Percentiles rank a stretch among this genome's conserved stretches.
These are phyloP conservation scores for Patagioenas fasciata DNA, from an alignment of 2,113 vertebrate species.

Conservation along the genomic window DNA sequence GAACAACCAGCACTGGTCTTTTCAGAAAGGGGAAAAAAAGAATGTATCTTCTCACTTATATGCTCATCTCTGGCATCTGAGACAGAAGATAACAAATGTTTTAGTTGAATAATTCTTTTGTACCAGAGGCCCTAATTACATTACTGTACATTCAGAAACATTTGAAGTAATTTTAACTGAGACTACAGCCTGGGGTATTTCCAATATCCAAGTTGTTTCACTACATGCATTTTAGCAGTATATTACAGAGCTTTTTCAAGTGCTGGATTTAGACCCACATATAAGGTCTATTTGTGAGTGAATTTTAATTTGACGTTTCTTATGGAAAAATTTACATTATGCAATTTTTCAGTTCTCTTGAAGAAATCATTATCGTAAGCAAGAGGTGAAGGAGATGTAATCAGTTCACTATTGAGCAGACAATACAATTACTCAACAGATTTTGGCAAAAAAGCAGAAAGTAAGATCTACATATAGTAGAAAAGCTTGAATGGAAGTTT, in stretches of 20 bases:
- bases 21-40: neutral
- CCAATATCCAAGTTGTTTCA: neutral
- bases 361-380: neutral
- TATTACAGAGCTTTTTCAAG: neutral
- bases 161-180: neutral
- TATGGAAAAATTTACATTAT: neutral
- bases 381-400: conserved; percentile 9
- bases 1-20: neutral
- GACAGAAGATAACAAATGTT: neutral
- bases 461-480: neutral
- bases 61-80: neutral
- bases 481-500: neutral
- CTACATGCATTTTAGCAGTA: neutral
- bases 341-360: neutral
- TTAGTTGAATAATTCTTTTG: neutral
- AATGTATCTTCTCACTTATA: neutral
- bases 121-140: neutral
- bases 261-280: neutral
- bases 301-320: neutral
- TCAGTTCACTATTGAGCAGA: conserved; percentile 13
- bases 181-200: neutral
- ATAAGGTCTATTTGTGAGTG: neutral
- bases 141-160: neutral
- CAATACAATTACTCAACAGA: neutral
- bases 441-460: neutral